Conservation (phyloP, 1,140 invertebrate species). For the Monomorium pharaonis region DNA sequence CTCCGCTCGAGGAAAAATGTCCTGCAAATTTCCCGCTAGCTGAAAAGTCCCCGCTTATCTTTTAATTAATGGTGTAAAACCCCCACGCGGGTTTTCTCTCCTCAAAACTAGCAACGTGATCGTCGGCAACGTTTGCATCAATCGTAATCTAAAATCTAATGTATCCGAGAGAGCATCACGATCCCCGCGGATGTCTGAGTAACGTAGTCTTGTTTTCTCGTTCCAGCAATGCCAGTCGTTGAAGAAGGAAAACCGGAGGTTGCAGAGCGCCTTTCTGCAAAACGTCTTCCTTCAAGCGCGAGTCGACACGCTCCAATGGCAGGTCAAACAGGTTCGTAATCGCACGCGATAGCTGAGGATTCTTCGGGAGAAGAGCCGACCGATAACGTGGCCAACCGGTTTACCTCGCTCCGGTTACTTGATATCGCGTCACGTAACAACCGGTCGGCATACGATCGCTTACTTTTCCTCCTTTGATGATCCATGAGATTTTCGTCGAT, state of each 20-base stretch:
- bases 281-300: constrained; percentile 90
- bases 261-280: constrained; percentile 86
- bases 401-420: constrained; percentile 68
- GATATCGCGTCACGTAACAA: constrained; percentile 47
- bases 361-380: constrained; percentile 23
- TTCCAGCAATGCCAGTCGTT: constrained; percentile 85
- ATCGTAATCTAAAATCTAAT: not conserved
- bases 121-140: not conserved
- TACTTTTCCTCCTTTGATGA: constrained; percentile 7
- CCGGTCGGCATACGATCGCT: constrained; percentile 18
- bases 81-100: not conserved
- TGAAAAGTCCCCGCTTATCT: not conserved
- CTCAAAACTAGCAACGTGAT: not conserved
- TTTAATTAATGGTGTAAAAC: not conserved
- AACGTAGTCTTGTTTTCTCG: constrained; percentile 38
- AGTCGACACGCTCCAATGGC: constrained; percentile 92
- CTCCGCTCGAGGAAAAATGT: not conserved
- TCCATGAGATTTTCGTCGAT: constrained; percentile 4
- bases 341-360: constrained; percentile 29
- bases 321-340: constrained; percentile 90
- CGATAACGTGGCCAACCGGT: constrained; percentile 61
- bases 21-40: not conserved
- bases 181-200: not conserved
- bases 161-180: not conserved
- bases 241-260: constrained; percentile 85